Base-by-base conservation (phyloP, 2,797 vertebrate species). In the Muscicapa comitata region DNA sequence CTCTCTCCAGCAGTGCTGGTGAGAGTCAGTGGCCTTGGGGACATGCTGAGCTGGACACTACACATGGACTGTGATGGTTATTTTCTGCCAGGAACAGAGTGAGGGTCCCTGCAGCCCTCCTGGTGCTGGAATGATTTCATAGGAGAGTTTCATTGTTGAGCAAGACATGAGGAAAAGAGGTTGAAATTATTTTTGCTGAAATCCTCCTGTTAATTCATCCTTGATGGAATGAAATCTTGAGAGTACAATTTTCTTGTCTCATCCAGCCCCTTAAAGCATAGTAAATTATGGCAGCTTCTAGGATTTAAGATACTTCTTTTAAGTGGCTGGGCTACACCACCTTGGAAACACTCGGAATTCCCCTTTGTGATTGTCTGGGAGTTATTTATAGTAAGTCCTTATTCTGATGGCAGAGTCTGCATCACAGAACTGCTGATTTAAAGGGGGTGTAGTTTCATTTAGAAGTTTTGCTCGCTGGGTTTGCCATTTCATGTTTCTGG, bases 351-450 rank as follows among this genome's bases (percentile, higher is more conserved):
- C 61, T 96, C 75, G 88, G 90, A 95, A 91, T 91, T 96, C 91
- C 91, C 79, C 91, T 81, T 82, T 80, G 62, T 91, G 85, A 90
- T 86, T 91, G 31, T 42, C 18, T 53, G 38, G 17, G 58, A 70
- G 92, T 92, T 96, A 96, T 96, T 95, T 94, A 88, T 86, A 91
- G 85, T 6, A 93, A 88, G 48, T 81, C 25, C 79, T 78, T 53
- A 54, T 17, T 81, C 42, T 31, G 65, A 51, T 72, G 35, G 48
- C 72, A 81, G 78, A 59, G 43, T 13, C 78, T 93, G 1, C 84
- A 58, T 61, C 85, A 23, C 72, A 37, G 76, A 91, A 7, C 28
- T 76, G 74, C 55, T 29, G 63, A 29, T 79, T 37, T 48, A 63
- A 58, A 87, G 59, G 61, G 45, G 63, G 42, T 83, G 85, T 61